Conservation (phyloP, 2,888 invertebrate species). For the Drosophila glabriapex region DNA sequence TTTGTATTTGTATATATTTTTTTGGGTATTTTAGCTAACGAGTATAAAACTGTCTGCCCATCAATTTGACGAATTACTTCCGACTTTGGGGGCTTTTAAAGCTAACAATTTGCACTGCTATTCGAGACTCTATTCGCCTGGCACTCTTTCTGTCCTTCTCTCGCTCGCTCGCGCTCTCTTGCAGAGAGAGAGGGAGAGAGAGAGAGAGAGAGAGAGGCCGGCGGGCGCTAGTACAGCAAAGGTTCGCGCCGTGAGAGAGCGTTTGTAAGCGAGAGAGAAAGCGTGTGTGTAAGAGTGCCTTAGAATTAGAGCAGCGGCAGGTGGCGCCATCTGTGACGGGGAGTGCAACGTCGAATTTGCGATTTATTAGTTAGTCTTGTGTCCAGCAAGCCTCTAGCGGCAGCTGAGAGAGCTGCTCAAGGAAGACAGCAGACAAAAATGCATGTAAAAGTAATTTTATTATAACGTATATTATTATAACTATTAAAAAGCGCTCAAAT, state of each 20-base stretch:
- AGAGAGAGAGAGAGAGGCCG: conserved; percentile 27
- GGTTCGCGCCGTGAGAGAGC: conserved; percentile 37
- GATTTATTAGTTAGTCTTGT: not conserved
- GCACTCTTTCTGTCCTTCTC: conserved; percentile 5
- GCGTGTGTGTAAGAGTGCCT: not conserved
- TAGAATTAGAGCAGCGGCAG: not conserved
- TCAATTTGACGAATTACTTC: conserved; percentile 73
- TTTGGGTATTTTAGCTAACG: conserved; percentile 34
- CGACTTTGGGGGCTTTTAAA: conserved; percentile 61
- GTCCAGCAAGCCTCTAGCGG: not conserved
- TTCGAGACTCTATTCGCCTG: conserved; percentile 15
- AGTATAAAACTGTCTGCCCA: conserved; percentile 57
- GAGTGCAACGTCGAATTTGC: not conserved
- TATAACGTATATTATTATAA: not conserved
- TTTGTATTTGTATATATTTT: conserved; percentile 16
- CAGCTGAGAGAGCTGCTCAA: not conserved
- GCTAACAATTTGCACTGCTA: conserved; percentile 58
- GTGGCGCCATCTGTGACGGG: conserved; percentile 9
- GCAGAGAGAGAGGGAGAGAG: conserved; percentile 2
- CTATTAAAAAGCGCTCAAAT: not conserved
- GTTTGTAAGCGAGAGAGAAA: not conserved
- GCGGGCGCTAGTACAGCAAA: conserved; percentile 20
- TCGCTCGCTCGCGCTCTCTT: not conserved
- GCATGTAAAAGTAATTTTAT: not conserved
- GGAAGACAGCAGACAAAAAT: not conserved